Percentiles rank a stretch among this genome's conserved stretches.
Evolutionary conservation across 1,140 invertebrate genomes (phyloP).

Genomic region (Neodiprion virginianus): DNA sequence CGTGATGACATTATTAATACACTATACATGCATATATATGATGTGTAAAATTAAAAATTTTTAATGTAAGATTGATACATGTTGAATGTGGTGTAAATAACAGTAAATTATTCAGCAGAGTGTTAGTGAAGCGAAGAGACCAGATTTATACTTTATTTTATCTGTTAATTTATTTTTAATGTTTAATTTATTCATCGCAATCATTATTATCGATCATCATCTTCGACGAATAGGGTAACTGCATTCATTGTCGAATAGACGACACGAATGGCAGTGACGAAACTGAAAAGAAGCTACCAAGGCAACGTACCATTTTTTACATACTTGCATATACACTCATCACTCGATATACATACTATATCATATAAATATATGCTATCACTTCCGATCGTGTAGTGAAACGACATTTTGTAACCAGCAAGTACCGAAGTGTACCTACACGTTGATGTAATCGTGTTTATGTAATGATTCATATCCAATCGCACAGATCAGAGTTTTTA

Average conservation of each 20-base stretch:
- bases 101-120: slow-evolving; percentile 20
- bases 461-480: neutral
- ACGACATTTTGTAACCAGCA: neutral
- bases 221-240: no score
- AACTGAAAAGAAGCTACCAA: no score
- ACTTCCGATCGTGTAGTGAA: neutral
- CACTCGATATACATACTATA: neutral
- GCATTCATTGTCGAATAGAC: no score
- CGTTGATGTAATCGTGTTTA: neutral
- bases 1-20: slow-evolving; percentile 34
- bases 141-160: neutral
- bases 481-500: neutral
- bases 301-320: no score
- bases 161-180: neutral
- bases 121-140: slow-evolving; percentile 19
- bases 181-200: neutral
- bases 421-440: neutral
- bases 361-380: no score
- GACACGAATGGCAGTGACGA: no score
- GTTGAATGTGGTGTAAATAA: slow-evolving; percentile 30
- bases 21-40: slow-evolving; percentile 40
- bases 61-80: slow-evolving; percentile 17
- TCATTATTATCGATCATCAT: no score
- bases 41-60: slow-evolving; percentile 15
- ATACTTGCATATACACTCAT: no score